Base-by-base conservation (phyloP, 1,140 invertebrate genomes). In the Pseudomyrmex pallidus region DNA sequence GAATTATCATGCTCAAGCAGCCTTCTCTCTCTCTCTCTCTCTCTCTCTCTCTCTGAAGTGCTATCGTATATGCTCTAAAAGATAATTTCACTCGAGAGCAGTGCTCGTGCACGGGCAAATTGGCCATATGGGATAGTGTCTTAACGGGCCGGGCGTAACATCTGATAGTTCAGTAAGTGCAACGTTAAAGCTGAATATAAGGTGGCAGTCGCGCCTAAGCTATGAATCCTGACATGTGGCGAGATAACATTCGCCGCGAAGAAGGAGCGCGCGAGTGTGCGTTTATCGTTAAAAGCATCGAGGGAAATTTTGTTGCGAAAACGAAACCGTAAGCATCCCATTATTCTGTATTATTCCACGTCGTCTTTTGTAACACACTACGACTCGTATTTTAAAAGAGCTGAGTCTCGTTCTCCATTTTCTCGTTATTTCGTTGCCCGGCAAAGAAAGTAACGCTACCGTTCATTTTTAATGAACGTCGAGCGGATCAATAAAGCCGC, bases 201-300 rank as follows among this genome's bases (percentile, higher is more conserved):
- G 83, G 72, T 70, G 82, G 48, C 64, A 76, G 57, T 76, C 82
- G 80, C 72, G 63, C 66, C 84, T 50, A 84, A 59, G 86, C 82
- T 88, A 87, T 74, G 87, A 87, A 82, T 84, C 78, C 78, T 86
- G 90, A 90, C 86, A 89, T 85, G 83, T 85, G 77, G 85, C 74
- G 90, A 89, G 89, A 90, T 90, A 90, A 88, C 85, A 86, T 88
- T 90, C 84, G 86, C 83, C 78, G 84, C 35, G 35, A 35, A 35
- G 35, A 66, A 64, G 64, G 68, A 50, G 70, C 57, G 66, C 57
- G 52, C 78, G 20, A 35, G 12, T 3, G 44, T 48, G 77, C 74
- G 80, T 90, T 90, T 90, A 90, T 90, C 90, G 89, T 90, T 90
- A 90, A 90, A 90, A 89, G 89, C 90, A 89, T 87, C 87, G 82